These are phyloP conservation scores for Polia nebulosa DNA, from an alignment of 2,888 invertebrate species.

Conservation along the genomic window DNA sequence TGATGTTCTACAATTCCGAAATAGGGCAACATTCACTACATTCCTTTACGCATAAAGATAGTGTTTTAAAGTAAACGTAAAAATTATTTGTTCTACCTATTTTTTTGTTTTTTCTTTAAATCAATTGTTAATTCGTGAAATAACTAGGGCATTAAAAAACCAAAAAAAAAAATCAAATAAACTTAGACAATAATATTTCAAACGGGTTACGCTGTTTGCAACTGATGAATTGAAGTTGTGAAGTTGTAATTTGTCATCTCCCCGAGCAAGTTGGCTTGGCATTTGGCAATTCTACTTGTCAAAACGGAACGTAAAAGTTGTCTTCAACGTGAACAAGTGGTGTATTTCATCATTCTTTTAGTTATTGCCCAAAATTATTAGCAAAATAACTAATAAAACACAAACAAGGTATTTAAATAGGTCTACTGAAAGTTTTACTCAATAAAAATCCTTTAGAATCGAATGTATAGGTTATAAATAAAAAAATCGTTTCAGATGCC, in stretches of 20 bases:
- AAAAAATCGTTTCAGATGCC: slow-evolving; percentile 92
- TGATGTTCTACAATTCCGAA: not conserved
- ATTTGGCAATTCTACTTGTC: slow-evolving; percentile 40
- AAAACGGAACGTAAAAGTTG: slow-evolving; percentile 73
- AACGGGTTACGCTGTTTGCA: no score
- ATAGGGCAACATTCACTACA: slow-evolving; percentile 30
- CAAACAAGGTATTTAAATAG: slow-evolving; percentile 74
- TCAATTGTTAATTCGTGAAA: no score
- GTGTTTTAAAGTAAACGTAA: not conserved
- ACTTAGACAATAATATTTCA: no score
- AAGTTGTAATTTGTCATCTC: not conserved
- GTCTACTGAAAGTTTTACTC: not conserved
- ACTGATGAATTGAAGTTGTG: not conserved
- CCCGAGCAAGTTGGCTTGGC: no score
- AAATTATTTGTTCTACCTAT: no score
- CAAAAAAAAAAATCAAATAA: no score
- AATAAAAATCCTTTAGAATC: not conserved
- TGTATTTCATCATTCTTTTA: slow-evolving; percentile 82
- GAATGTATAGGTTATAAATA: slow-evolving; percentile 80
- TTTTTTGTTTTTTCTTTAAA: no score
- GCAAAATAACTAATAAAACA: slow-evolving; percentile 66
- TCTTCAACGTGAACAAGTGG: slow-evolving; percentile 87
- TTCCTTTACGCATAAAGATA: slow-evolving; percentile 25
- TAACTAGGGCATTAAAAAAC: no score
- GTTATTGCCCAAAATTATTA: slow-evolving; percentile 67